phyloP scores from a whole-genome alignment of 2,797 vertebrate genomes.

The Lacerta agilis region DNA sequence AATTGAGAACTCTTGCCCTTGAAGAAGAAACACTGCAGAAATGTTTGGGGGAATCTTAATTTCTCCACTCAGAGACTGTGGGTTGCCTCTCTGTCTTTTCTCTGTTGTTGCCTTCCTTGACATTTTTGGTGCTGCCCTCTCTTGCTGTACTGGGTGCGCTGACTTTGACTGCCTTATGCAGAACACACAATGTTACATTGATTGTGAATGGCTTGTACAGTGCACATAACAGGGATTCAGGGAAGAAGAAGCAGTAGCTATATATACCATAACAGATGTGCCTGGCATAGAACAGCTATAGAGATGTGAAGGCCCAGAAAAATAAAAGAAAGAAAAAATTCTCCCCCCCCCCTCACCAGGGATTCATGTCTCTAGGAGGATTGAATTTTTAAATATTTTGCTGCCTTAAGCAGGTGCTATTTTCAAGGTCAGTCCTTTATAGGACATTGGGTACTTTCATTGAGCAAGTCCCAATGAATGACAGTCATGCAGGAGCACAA shows the following conservation, averaged over 20 bases:
- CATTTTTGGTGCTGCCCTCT: not conserved
- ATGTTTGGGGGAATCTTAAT: not conserved
- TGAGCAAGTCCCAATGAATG: not conserved
- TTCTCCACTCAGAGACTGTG: not conserved
- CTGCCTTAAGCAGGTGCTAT: not conserved
- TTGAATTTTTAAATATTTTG: not conserved
- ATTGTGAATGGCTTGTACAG: not conserved
- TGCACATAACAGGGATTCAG: not conserved
- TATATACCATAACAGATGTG: not conserved
- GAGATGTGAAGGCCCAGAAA: too few relatives aligned
- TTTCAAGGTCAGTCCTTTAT: not conserved
- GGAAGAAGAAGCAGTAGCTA: not conserved
- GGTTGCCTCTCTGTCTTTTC: not conserved
- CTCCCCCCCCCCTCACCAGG: too few relatives aligned
- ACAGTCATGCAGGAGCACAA: not conserved
- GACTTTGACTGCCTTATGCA: not conserved
- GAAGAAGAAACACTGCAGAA: not conserved
- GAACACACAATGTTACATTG: not conserved
- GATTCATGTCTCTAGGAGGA: too few relatives aligned
- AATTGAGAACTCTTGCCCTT: not conserved
- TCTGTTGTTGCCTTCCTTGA: not conserved
- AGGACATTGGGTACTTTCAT: fast-evolving
- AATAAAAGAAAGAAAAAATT: too few relatives aligned
- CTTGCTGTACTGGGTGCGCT: not conserved
- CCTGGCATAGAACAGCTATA: not conserved